phyloP scores from a whole-genome alignment of 2,888 invertebrate genomes.

The Drosophila robusta region DNA sequence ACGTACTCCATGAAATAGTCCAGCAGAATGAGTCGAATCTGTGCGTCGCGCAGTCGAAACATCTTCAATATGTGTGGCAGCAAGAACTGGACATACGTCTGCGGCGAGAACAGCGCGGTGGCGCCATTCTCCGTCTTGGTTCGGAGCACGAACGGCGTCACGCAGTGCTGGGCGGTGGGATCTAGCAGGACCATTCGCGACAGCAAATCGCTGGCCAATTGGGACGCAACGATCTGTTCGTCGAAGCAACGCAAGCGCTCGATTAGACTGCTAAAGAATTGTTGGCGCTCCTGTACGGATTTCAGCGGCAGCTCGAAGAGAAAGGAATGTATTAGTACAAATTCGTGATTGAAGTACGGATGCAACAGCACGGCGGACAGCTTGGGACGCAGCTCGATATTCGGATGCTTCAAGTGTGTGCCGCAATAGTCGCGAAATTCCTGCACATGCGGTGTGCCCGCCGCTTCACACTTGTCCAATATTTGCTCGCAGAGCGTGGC shows the following conservation, averaged over 20 bases:
- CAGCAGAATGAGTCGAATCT: slow-evolving; percentile 92
- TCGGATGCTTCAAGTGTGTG: slow-evolving; percentile 88
- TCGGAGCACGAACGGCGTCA: slow-evolving; percentile 85
- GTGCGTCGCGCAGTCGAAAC: slow-evolving; percentile 94
- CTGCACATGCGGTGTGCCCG: slow-evolving; percentile 89
- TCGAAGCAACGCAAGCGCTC: slow-evolving; percentile 90
- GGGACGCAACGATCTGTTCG: slow-evolving; percentile 92
- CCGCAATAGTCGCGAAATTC: slow-evolving; percentile 90
- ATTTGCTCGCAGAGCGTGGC: slow-evolving; percentile 91
- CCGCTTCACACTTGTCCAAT: slow-evolving; percentile 84
- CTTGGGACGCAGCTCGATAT: slow-evolving; percentile 88
- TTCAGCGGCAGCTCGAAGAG: slow-evolving; percentile 93
- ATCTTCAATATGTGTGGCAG: slow-evolving; percentile 92
- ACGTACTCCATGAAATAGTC: slow-evolving; percentile 92
- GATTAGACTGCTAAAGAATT: slow-evolving; percentile 91
- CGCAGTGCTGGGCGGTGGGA: slow-evolving; percentile 89
- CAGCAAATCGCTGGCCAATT: slow-evolving; percentile 91
- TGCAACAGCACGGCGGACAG: slow-evolving; percentile 89
- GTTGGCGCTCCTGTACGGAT: slow-evolving; percentile 90
- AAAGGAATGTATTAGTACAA: slow-evolving; percentile 93
- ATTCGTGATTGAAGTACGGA: slow-evolving; percentile 93
- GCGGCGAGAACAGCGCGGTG: slow-evolving; percentile 89
- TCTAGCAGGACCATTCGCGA: slow-evolving; percentile 95
- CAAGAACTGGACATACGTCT: slow-evolving; percentile 90
- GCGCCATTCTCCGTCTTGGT: slow-evolving; percentile 86